These are phyloP conservation scores for Limnephilus marmoratus DNA, from an alignment of 2,888 invertebrate species.

Conservation along the genomic window DNA sequence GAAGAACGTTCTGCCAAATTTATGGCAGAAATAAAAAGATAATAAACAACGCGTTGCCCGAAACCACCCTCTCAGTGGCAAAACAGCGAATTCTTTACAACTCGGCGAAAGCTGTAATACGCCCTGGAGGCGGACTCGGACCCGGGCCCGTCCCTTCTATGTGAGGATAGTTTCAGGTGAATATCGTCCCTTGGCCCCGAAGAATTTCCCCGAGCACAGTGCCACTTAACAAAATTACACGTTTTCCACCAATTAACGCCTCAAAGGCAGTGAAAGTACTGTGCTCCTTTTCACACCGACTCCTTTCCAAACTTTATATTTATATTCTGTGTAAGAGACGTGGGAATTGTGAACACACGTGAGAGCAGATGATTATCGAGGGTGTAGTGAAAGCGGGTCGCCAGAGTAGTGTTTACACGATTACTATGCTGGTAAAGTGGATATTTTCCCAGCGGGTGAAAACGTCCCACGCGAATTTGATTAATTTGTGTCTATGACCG, in stretches of 20 bases:
- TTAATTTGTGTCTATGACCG: background rate
- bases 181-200: background rate
- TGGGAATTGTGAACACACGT: background rate
- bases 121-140: constrained; percentile 27
- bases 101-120: constrained; percentile 32
- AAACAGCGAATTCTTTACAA: constrained; percentile 38
- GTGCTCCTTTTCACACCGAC: background rate
- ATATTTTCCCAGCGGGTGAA: constrained; percentile 1
- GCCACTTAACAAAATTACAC: constrained; percentile 44
- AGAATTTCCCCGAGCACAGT: background rate
- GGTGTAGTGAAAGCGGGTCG: background rate
- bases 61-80: background rate
- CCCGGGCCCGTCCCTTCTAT: background rate
- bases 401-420: background rate
- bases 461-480: background rate
- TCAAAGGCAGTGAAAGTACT: background rate
- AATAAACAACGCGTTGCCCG: constrained; percentile 43
- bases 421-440: background rate
- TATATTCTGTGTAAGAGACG: background rate
- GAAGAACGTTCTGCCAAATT: constrained; percentile 43
- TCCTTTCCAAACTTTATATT: background rate
- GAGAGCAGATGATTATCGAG: background rate
- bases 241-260: constrained; percentile 8
- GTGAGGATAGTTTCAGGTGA: constrained; percentile 36
- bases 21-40: constrained; percentile 48